phyloP scores from a whole-genome alignment of 2,113 vertebrate genomes.

The Oreocharis arfaki region DNA sequence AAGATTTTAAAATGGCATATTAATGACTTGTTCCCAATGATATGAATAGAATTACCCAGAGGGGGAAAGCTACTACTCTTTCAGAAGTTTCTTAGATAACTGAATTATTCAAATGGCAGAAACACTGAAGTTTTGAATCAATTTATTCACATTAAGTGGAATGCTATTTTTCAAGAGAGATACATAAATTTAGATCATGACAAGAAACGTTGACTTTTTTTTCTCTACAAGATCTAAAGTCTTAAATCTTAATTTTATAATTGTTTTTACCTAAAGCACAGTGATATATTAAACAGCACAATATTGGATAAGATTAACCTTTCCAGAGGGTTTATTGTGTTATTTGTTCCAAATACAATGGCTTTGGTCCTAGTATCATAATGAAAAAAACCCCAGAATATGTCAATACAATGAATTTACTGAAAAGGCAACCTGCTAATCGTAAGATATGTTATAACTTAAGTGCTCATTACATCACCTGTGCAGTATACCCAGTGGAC shows the following conservation, averaged over 20 bases:
- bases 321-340: neutral
- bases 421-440: neutral
- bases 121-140: neutral
- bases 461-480: neutral
- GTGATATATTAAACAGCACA: neutral
- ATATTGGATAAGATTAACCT: neutral
- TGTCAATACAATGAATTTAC: neutral
- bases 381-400: neutral
- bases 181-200: neutral
- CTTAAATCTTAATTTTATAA: neutral
- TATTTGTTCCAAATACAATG: neutral
- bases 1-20: neutral
- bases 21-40: neutral
- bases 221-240: neutral
- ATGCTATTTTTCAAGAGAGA: neutral
- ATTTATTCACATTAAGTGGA: neutral
- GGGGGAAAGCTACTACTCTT: neutral
- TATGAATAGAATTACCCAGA: neutral
- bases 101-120: neutral
- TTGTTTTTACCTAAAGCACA: neutral
- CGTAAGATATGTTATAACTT: neutral
- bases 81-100: neutral
- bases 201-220: neutral
- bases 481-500: neutral
- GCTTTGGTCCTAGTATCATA: neutral